These are phyloP conservation scores for Pasiphila rectangulata DNA, from an alignment of 2,888 invertebrate species.

Conservation along the genomic window DNA sequence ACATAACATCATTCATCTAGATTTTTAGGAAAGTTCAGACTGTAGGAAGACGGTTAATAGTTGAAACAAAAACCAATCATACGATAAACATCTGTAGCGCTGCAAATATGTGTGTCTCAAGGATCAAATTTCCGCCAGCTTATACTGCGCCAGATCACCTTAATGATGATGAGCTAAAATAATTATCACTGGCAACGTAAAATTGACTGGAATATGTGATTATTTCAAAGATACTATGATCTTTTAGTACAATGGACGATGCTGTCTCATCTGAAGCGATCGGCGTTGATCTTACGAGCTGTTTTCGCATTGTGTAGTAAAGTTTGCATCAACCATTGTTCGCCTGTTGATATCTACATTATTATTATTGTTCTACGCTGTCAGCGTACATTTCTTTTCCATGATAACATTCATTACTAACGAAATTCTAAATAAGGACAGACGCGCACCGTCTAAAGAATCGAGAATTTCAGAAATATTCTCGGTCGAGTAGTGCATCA, in stretches of 20 bases:
- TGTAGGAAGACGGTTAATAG: no score
- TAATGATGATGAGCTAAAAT: no score
- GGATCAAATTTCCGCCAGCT: no score
- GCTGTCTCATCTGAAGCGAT: neutral
- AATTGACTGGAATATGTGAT: no score
- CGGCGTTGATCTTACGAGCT: slow-evolving; percentile 1
- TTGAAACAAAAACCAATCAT: no score
- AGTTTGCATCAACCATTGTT: slow-evolving; percentile 7
- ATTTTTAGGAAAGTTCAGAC: no score
- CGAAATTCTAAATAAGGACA: slow-evolving; percentile 15
- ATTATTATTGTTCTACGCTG: slow-evolving; percentile 5
- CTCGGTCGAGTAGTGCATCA: slow-evolving; percentile 52
- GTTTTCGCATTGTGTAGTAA: slow-evolving; percentile 2
- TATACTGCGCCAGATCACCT: no score
- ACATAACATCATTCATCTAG: no score
- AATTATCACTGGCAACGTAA: no score
- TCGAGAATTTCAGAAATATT: slow-evolving; percentile 41
- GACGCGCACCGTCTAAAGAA: slow-evolving; percentile 25
- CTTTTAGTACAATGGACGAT: neutral
- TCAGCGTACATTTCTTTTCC: neutral
- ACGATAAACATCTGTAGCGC: no score
- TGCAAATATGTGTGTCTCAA: no score
- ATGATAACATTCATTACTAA: neutral
- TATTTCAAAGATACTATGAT: no score
- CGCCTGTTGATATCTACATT: slow-evolving; percentile 5